These are phyloP conservation scores for Danaus chrysippus DNA, from an alignment of 2,888 invertebrate species.

Conservation along the genomic window DNA sequence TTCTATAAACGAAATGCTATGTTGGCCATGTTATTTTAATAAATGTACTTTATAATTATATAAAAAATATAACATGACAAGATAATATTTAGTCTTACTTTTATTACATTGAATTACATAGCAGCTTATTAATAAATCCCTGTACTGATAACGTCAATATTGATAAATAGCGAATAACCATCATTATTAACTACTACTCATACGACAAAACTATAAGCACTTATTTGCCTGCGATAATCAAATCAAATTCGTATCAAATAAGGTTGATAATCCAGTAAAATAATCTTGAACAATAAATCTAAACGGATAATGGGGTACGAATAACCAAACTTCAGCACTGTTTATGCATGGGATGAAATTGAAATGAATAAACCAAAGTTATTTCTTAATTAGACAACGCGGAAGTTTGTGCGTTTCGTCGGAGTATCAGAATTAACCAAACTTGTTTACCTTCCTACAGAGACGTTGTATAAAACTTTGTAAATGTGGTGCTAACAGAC, in stretches of 20 bases:
- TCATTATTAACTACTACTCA: slow-evolving; percentile 22
- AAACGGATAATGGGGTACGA: slow-evolving; percentile 28
- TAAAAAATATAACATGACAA: too few species aligned
- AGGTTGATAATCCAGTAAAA: slow-evolving; percentile 12
- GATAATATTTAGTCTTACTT: too few species aligned
- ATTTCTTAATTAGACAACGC: slow-evolving; percentile 64
- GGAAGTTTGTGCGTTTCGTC: slow-evolving; percentile 62
- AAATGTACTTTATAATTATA: too few species aligned
- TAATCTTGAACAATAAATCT: slow-evolving; percentile 25
- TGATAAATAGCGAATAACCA: slow-evolving; percentile 27
- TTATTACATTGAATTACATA: too few species aligned
- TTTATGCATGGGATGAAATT: slow-evolving; percentile 55
- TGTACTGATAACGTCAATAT: slow-evolving; percentile 24
- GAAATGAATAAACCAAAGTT: slow-evolving; percentile 65
- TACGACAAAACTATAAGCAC: slow-evolving; percentile 14
- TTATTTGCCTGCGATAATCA: not conserved
- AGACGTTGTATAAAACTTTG: slow-evolving; percentile 66
- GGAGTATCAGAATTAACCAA: slow-evolving; percentile 69
- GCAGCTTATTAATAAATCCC: too few species aligned
- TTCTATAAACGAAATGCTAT: too few species aligned
- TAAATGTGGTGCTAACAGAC: slow-evolving; percentile 55
- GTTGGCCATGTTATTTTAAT: too few species aligned
- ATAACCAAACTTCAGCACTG: slow-evolving; percentile 36
- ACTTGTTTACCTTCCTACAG: slow-evolving; percentile 65
- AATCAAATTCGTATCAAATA: not conserved